Evolutionary conservation across 1,140 invertebrate species (phyloP).

Genomic region (Lerema accius): DNA sequence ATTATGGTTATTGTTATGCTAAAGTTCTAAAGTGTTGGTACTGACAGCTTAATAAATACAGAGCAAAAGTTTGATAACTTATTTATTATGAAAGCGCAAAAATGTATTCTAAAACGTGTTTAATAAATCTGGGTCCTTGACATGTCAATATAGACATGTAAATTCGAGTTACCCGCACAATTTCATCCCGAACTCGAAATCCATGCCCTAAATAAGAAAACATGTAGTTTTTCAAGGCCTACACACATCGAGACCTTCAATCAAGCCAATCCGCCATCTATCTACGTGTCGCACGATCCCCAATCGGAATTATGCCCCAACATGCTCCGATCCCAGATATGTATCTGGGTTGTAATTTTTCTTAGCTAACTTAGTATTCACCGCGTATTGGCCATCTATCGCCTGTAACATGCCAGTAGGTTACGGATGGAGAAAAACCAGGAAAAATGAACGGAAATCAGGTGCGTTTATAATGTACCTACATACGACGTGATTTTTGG

Average conservation of each 20-base stretch:
- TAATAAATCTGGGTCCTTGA: no score
- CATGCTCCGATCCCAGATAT: slow-evolving; percentile 66
- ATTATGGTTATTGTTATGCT: slow-evolving; percentile 14
- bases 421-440: slow-evolving; percentile 17
- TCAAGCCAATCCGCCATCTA: slow-evolving; percentile 54
- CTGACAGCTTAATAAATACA: slow-evolving; percentile 1
- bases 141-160: slow-evolving; percentile 6
- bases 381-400: slow-evolving; percentile 50
- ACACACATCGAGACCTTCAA: slow-evolving; percentile 31
- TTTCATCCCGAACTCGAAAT: background rate
- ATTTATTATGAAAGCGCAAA: no score
- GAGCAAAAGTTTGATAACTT: no score
- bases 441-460: slow-evolving; percentile 1
- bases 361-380: slow-evolving; percentile 74
- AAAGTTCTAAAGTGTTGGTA: slow-evolving; percentile 21
- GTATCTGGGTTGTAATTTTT: slow-evolving; percentile 75
- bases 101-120: no score
- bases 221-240: slow-evolving; percentile 20
- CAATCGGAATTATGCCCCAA: slow-evolving; percentile 58
- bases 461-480: slow-evolving; percentile 4
- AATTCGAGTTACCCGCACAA: slow-evolving; percentile 8
- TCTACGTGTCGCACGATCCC: slow-evolving; percentile 58
- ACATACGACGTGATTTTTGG: background rate
- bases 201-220: slow-evolving; percentile 11
- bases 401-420: slow-evolving; percentile 38